Percentiles rank a stretch among this genome's conserved stretches.
These are phyloP conservation scores for Periophthalmus modestus DNA, from an alignment of 2,113 vertebrate genomes.

Conservation along the genomic window DNA sequence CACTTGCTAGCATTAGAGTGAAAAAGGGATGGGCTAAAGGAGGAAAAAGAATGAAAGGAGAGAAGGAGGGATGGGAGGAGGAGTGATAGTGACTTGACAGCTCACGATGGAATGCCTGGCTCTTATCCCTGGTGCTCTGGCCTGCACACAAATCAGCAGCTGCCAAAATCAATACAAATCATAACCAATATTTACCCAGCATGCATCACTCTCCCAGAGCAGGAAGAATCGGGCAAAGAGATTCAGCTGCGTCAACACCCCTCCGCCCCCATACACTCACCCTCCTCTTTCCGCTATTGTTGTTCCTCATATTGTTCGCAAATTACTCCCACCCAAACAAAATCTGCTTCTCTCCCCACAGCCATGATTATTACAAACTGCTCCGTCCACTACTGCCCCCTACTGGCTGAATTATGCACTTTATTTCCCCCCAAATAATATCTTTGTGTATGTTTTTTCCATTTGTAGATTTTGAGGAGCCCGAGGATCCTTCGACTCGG, in stretches of 20 bases:
- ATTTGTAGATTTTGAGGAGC: slow-evolving; percentile 90
- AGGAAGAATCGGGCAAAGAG: slow-evolving; percentile 46
- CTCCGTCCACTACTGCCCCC: slow-evolving; percentile 6
- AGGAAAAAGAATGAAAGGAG: slow-evolving; percentile 24
- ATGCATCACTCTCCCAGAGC: slow-evolving; percentile 53
- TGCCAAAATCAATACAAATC: slow-evolving; percentile 77
- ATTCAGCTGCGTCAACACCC: slow-evolving; percentile 55
- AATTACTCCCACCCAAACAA: slow-evolving; percentile 25
- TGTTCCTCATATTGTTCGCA: slow-evolving; percentile 24
- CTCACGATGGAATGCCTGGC: slow-evolving; percentile 72
- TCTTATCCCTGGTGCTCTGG: slow-evolving; percentile 60
- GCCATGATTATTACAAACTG: slow-evolving; percentile 23
- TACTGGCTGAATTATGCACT: background rate
- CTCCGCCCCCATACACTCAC: background rate
- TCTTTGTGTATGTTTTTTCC: slow-evolving; percentile 5
- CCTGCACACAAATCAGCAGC: slow-evolving; percentile 70
- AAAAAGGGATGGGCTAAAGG: background rate
- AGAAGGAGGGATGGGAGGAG: slow-evolving; percentile 30
- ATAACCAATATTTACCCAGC: slow-evolving; percentile 76
- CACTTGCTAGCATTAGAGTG: background rate
- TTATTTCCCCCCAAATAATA: slow-evolving; percentile 20
- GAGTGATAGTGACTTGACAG: slow-evolving; percentile 65
- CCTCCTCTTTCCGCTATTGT: slow-evolving; percentile 21
- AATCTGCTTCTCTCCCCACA: slow-evolving; percentile 10
- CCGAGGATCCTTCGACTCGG: slow-evolving; percentile 92